Evolutionary conservation across 1,140 invertebrate species (phyloP), one percentile per base, ranked within the genome.

Genomic region (Colletes gigas): DNA sequence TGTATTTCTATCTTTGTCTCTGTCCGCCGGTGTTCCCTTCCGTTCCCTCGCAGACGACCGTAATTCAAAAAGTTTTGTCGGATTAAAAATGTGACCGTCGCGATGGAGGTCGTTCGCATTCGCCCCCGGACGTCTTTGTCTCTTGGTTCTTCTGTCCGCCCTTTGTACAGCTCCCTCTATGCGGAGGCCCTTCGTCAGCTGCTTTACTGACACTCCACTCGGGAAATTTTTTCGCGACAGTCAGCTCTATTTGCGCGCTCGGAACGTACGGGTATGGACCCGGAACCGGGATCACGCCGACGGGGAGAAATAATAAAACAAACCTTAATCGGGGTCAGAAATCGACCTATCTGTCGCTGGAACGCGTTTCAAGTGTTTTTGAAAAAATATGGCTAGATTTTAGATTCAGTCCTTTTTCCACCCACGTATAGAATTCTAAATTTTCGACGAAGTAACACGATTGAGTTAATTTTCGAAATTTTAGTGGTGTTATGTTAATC

Each of bases 51-150:
- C 44, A 47, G 44, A 47, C 78, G 71, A 72, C 69, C 83, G 83
- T 89, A 87, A 90, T 88, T 90, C 82, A 86, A 83, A 90, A 90
- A 90, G 82, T 90, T 89, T 88, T 54, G 79, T 70, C 68, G 83
- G 82, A 85, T 86, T 89, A 89, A 89, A 89, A 89, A 87, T 88
- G 77, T 75, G 76, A 87, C 73, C 66, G 71, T 17, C 39, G 60
- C 47, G 17, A 63, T 41, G 60, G 60, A 63, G 60, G 60, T 63
- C 60, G 60, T 63, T 63, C 60, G 60, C 60, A 41, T 41, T n/a
- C 69, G 14, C 59, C 4, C 71, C 59, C 3, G 66, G 9, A 21
- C 19, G 12, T 41, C 63, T 76, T 65, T 80, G 57, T 71, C 63
- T 63, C 17, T 57, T 14, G 41, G 44, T 47, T 30, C 62, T 63